A percentile compares a stretch with the other conserved stretches of the same genome.
Conservation (phyloP, 2,888 invertebrate genomes). For the Frankliniella fusca region DNA sequence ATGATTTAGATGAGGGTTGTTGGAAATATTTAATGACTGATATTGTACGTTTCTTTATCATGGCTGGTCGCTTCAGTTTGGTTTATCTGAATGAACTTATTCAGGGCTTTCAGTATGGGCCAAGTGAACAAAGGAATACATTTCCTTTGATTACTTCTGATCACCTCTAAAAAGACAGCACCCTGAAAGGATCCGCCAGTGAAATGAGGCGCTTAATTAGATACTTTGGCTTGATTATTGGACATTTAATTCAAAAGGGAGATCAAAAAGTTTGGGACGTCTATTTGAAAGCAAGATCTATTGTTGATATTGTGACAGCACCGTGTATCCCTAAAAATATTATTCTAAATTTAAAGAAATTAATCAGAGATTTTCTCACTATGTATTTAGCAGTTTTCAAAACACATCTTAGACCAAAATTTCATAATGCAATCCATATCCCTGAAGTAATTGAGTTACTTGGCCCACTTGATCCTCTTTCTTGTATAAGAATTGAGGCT, state of each 20-base stretch:
- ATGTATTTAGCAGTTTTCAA: not conserved
- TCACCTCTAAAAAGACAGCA: too few species aligned
- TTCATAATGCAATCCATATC: not conserved
- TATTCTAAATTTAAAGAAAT: not conserved
- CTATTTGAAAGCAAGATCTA: not conserved
- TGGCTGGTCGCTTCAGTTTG: not conserved
- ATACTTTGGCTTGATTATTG: not conserved
- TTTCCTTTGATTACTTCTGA: too few species aligned
- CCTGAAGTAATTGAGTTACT: not conserved
- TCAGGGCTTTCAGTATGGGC: not conserved
- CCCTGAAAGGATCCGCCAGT: too few species aligned
- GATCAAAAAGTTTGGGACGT: not conserved
- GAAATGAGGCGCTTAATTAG: not conserved
- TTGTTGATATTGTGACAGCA: not conserved
- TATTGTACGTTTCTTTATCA: not conserved
- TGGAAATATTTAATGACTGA: not conserved
- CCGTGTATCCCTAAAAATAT: not conserved
- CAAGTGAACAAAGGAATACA: not conserved
- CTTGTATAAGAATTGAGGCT: not conserved
- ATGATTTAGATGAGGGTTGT: not conserved
- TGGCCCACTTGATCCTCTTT: not conserved
- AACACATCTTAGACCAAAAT: not conserved
- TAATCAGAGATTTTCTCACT: not conserved
- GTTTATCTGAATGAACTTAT: not conserved
- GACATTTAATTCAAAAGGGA: not conserved